A percentile compares a stretch with the other conserved stretches of the same genome.
Conservation (phyloP, 2,113 vertebrate genomes). For the Atlantisia rogersi region DNA sequence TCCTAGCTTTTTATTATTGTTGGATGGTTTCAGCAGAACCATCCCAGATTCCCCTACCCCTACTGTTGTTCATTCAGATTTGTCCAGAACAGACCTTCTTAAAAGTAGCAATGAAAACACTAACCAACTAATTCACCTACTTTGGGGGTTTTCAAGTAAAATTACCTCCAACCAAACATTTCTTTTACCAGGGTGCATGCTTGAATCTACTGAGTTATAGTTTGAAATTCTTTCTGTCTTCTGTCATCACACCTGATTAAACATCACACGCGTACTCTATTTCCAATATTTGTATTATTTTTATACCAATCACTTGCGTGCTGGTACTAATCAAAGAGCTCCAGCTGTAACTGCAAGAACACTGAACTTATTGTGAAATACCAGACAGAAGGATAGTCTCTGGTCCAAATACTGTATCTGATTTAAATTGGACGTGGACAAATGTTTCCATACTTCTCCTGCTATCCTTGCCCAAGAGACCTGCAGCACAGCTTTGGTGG, state of each 20-base stretch:
- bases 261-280: background rate
- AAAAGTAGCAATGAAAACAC: background rate
- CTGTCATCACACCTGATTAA: constrained; percentile 14
- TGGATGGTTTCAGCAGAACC: background rate
- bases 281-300: constrained; percentile 16
- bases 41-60: background rate
- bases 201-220: background rate
- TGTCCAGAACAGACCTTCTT: background rate
- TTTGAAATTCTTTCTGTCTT: background rate
- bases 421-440: constrained; percentile 6
- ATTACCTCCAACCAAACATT: background rate
- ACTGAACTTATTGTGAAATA: background rate
- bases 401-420: background rate
- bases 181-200: background rate
- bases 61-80: background rate
- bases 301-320: background rate
- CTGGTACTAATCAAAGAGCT: background rate
- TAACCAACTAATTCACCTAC: background rate
- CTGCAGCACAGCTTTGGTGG: background rate
- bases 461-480: background rate
- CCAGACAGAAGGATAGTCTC: background rate
- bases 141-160: background rate
- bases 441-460: background rate
- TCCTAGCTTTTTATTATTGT: background rate
- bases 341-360: background rate